These are phyloP conservation scores for Euborellia annulipes DNA, from an alignment of 1,140 invertebrate species.

Conservation along the genomic window DNA sequence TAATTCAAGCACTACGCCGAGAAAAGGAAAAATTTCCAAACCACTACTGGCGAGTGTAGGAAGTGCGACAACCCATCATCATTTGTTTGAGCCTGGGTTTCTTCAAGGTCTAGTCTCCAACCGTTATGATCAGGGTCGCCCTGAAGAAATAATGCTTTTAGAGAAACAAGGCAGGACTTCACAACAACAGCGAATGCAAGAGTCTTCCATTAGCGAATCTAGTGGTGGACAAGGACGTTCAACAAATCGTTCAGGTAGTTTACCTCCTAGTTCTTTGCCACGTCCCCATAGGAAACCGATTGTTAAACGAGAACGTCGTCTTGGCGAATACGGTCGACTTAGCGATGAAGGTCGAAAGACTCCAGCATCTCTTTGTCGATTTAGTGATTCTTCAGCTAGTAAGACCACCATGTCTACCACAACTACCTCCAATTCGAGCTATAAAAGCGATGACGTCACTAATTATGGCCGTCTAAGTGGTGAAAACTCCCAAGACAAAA, in stretches of 20 bases:
- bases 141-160: slow-evolving; percentile 52
- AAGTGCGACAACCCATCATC: slow-evolving; percentile 28
- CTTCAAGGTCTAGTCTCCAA: slow-evolving; percentile 30
- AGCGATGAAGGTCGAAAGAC: slow-evolving; percentile 21
- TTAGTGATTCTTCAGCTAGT: slow-evolving; percentile 20
- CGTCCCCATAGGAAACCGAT: slow-evolving; percentile 41
- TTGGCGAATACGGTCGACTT: slow-evolving; percentile 38
- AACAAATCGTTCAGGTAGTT: slow-evolving; percentile 28
- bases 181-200: slow-evolving; percentile 50
- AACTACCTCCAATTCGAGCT: too few relatives aligned
- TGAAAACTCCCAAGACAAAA: too few relatives aligned
- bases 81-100: slow-evolving; percentile 29
- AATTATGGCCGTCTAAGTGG: slow-evolving; percentile 14
- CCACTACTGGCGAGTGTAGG: slow-evolving; percentile 59
- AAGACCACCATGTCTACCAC: too few relatives aligned
- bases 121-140: slow-evolving; percentile 29
- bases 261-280: slow-evolving; percentile 45
- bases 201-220: slow-evolving; percentile 28
- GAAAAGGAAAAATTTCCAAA: slow-evolving; percentile 70
- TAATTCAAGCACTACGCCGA: slow-evolving; percentile 61
- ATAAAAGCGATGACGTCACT: slow-evolving; percentile 24
- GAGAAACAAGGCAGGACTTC: slow-evolving; percentile 60
- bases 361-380: slow-evolving; percentile 25
- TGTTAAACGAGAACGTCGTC: slow-evolving; percentile 26
- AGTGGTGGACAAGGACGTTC: too few relatives aligned